Percentiles rank a stretch among this genome's conserved stretches.
Evolutionary conservation across 1,140 invertebrate genomes (phyloP).

Genomic region (Rhagoletis zephyria): DNA sequence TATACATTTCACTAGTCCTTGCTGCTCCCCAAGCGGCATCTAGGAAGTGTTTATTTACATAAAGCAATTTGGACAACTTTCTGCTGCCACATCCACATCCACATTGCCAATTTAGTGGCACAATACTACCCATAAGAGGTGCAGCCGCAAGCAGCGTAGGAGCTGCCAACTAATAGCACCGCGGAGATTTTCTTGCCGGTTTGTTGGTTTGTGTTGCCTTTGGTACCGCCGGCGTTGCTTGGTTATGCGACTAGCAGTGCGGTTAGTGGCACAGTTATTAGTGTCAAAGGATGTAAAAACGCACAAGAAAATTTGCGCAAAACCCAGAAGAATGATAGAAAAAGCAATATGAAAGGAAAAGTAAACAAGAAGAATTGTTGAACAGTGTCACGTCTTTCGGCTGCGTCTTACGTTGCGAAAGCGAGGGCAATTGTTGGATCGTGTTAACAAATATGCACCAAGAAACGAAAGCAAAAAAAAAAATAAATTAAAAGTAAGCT

Average conservation of each 20-base stretch:
- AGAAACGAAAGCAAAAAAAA: too few species aligned
- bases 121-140: not conserved
- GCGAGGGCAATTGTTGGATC: too few species aligned
- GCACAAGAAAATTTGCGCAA: not conserved
- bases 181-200: not conserved
- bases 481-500: too few species aligned
- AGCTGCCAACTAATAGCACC: constrained; percentile 5
- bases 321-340: not conserved
- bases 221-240: not conserved
- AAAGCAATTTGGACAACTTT: constrained; percentile 45
- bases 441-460: too few species aligned
- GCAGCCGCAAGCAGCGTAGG: not conserved
- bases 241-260: not conserved
- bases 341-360: too few species aligned
- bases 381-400: too few species aligned
- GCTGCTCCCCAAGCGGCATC: not conserved
- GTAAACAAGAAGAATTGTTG: too few species aligned
- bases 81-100: not conserved
- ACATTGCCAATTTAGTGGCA: not conserved
- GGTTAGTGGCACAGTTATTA: not conserved
- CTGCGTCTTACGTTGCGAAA: too few species aligned
- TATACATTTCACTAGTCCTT: not conserved
- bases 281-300: not conserved
- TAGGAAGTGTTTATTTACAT: constrained; percentile 53
- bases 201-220: not conserved